phyloP scores from a whole-genome alignment of 2,888 invertebrate species.

The Protonemura montana region DNA sequence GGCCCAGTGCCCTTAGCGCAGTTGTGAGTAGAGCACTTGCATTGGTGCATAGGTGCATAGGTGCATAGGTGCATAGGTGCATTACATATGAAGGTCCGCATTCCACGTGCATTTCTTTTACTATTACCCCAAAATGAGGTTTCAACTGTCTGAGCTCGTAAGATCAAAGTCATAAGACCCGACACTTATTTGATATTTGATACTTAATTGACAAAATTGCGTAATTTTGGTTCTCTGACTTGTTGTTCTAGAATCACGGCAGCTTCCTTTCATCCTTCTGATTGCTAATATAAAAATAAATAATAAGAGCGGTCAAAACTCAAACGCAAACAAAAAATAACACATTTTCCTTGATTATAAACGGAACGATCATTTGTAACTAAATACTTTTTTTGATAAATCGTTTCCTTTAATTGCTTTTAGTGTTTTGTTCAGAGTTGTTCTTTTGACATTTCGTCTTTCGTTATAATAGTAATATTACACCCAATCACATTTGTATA shows the following conservation, averaged over 20 bases:
- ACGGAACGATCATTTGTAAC: conserved; percentile 38
- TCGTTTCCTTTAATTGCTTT: conserved; percentile 39
- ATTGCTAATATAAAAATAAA: not conserved
- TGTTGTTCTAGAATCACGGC: not conserved
- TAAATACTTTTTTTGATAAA: conserved; percentile 33
- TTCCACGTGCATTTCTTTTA: too few species aligned
- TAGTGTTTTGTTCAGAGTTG: conserved; percentile 9
- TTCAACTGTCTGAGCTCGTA: too few species aligned
- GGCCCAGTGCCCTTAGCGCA: conserved; percentile 30
- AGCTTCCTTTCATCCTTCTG: not conserved
- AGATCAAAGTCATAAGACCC: too few species aligned
- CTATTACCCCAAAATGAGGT: too few species aligned
- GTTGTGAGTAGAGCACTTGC: too few species aligned
- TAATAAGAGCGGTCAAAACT: not conserved
- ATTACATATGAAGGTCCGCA: too few species aligned
- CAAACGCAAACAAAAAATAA: not conserved
- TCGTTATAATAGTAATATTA: conserved; percentile 8
- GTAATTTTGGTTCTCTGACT: too few species aligned
- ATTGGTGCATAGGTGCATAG: too few species aligned
- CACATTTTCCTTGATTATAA: conserved; percentile 16
- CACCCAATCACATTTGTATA: conserved; percentile 37
- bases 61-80: too few species aligned
- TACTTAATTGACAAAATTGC: too few species aligned
- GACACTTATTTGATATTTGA: too few species aligned
- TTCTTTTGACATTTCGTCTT: conserved; percentile 28